phyloP scores from a whole-genome alignment of 2,113 vertebrate species.

The Poicephalus gulielmi region DNA sequence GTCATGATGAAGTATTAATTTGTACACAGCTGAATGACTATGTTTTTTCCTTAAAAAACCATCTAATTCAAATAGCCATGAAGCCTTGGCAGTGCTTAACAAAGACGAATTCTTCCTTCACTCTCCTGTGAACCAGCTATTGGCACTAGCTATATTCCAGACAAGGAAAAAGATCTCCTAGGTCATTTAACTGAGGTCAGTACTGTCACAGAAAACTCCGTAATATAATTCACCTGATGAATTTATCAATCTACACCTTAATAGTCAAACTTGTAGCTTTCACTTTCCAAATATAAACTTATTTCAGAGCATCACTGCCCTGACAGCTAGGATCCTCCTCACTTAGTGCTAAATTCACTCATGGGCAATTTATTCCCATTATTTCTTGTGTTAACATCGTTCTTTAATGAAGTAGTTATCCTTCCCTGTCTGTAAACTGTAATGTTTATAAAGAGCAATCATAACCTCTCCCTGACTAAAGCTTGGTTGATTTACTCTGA shows the following conservation, averaged over 20 bases:
- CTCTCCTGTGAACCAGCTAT: not conserved
- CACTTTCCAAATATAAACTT: not conserved
- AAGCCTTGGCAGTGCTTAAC: conserved; percentile 14
- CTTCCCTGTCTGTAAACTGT: not conserved
- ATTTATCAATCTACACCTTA: not conserved
- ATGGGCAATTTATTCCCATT: not conserved
- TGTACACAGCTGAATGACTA: conserved; percentile 34
- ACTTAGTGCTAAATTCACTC: not conserved
- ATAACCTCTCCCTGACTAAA: not conserved
- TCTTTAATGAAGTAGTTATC: not conserved
- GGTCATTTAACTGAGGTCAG: not conserved
- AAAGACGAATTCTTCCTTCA: conserved; percentile 13
- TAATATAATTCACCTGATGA: not conserved
- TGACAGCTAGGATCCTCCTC: not conserved
- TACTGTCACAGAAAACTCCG: not conserved
- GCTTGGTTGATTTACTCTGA: not conserved
- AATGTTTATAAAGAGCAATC: not conserved
- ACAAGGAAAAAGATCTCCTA: not conserved
- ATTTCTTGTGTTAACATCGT: not conserved
- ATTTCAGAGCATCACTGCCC: not conserved
- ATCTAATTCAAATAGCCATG: conserved; percentile 25
- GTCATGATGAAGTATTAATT: conserved; percentile 61
- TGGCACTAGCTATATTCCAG: not conserved
- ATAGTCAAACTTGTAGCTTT: not conserved
- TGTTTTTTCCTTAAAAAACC: not conserved